Conservation (phyloP, 2,113 vertebrate species). For the Sorex fumeus region DNA sequence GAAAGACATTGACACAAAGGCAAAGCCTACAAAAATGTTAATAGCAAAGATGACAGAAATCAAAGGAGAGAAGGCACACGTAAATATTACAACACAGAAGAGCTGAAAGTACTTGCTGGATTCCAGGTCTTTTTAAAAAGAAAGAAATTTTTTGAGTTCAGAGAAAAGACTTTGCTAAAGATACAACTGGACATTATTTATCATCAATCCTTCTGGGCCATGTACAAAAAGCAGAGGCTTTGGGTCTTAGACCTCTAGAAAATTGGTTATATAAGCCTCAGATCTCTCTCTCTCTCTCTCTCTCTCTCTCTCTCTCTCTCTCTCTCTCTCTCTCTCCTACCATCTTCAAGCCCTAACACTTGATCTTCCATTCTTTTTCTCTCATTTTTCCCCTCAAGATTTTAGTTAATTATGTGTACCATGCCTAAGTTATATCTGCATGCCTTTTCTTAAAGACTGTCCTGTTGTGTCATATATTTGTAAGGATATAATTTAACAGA, state of each 20-base stretch:
- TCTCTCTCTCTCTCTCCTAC: not conserved
- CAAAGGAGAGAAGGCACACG: not conserved
- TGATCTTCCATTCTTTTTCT: not conserved
- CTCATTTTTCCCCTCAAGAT: not conserved
- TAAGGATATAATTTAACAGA: not conserved
- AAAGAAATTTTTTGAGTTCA: not conserved
- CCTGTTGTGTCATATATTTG: not conserved
- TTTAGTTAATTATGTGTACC: not conserved
- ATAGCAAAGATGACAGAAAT: not conserved
- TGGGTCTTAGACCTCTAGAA: not conserved
- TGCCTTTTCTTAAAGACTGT: not conserved
- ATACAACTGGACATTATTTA: accelerated
- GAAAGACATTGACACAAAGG: not conserved
- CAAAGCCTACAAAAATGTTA: not conserved
- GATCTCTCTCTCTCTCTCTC: not conserved
- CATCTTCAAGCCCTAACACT: not conserved
- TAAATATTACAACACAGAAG: not conserved
- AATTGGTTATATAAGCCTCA: not conserved
- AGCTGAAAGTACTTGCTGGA: not conserved
- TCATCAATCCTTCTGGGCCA: not conserved
- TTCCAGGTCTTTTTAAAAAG: not conserved
- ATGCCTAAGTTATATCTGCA: not conserved
- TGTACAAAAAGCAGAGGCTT: not conserved
- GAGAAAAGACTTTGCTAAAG: not conserved
- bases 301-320: not conserved